Evolutionary conservation across 2,113 vertebrate genomes (phyloP).

Genomic region (Aphyosemion australe): DNA sequence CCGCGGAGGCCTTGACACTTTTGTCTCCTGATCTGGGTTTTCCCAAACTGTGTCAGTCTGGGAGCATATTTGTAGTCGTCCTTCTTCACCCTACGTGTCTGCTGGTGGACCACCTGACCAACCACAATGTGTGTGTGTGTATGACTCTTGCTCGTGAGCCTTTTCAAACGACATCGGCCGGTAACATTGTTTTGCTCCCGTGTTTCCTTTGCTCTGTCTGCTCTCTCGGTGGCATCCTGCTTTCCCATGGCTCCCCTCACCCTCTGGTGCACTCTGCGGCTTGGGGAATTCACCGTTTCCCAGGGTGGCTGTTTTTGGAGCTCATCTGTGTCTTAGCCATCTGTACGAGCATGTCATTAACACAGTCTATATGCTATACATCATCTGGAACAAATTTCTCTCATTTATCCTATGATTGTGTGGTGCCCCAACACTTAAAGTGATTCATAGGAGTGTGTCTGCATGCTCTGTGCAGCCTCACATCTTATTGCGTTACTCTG

Average conservation of each 20-base stretch:
- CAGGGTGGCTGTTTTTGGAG: conserved; percentile 78
- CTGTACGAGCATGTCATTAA: conserved; percentile 64
- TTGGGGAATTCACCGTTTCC: conserved; percentile 83
- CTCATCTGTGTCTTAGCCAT: conserved; percentile 59
- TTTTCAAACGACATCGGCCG: conserved; percentile 61
- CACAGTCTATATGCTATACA: conserved; percentile 69
- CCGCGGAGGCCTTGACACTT: conserved; percentile 52
- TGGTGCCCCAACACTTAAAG: conserved; percentile 56
- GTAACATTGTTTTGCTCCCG: conserved; percentile 54
- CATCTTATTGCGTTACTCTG: conserved; percentile 63
- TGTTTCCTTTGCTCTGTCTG: conserved; percentile 60
- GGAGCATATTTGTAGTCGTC: conserved; percentile 52
- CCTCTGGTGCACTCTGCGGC: conserved; percentile 80
- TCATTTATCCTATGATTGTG: conserved; percentile 72
- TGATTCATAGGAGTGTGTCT: conserved; percentile 54
- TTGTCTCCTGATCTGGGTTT: conserved; percentile 64
- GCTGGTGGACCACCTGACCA: conserved; percentile 51
- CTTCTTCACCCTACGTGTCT: conserved; percentile 48
- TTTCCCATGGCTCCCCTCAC: conserved; percentile 80
- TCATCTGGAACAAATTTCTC: conserved; percentile 80
- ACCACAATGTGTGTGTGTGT: conserved; percentile 49
- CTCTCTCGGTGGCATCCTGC: conserved; percentile 57
- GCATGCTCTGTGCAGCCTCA: conserved; percentile 47
- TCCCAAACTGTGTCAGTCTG: conserved; percentile 67
- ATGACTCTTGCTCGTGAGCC: conserved; percentile 53